Evolutionary conservation across 2,797 vertebrate species (phyloP).

Genomic region (Phrynocephalus vlangalii): DNA sequence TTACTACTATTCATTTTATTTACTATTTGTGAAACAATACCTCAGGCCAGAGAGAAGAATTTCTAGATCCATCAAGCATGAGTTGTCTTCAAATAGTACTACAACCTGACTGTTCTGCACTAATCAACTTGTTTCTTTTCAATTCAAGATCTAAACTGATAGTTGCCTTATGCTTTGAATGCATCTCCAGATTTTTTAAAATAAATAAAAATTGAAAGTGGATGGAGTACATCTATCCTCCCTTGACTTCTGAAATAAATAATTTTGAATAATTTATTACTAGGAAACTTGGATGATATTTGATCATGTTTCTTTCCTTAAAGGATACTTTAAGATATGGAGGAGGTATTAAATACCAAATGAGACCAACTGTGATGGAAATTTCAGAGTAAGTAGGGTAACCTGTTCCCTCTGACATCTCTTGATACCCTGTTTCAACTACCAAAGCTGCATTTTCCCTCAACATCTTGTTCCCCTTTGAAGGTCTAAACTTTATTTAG

Average conservation of each 20-base stretch:
- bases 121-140: neutral
- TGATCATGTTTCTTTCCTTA: slow-evolving; percentile 8
- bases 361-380: neutral
- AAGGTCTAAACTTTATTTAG: neutral
- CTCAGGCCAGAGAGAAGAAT: neutral
- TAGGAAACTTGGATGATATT: slow-evolving; percentile 25
- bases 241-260: slow-evolving; percentile 14
- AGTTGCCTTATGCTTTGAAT: neutral
- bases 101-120: neutral
- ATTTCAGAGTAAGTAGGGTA: slow-evolving; percentile 20
- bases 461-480: neutral
- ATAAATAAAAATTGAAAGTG: neutral
- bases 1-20: neutral
- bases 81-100: too few species aligned
- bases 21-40: neutral
- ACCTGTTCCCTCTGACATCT: slow-evolving; percentile 24
- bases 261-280: neutral
- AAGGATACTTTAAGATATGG: slow-evolving; percentile 30
- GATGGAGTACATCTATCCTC: neutral
- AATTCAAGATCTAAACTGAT: slow-evolving; percentile 24
- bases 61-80: neutral
- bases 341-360: neutral
- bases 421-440: neutral
- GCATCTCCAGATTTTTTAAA: neutral
- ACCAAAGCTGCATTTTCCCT: slow-evolving; percentile 8